phyloP scores from a whole-genome alignment of 2,888 invertebrate species.

The Drosophila lutescens region DNA sequence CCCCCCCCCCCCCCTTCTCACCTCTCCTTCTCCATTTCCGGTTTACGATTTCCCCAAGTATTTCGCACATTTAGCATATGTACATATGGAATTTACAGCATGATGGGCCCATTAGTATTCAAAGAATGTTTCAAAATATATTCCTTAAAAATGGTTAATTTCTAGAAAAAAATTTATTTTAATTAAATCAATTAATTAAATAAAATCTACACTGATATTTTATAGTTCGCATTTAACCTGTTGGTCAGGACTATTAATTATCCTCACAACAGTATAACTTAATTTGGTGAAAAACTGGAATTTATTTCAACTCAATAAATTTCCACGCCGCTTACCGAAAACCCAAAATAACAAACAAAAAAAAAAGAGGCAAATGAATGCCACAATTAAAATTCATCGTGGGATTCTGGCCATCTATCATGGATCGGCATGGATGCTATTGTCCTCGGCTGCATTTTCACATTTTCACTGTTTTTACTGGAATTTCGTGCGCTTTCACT shows the following conservation, averaged over 20 bases:
- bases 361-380: background rate
- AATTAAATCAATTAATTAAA: too few species aligned
- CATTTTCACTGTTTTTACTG: background rate
- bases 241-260: background rate
- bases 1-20: background rate
- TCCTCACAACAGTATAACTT: background rate
- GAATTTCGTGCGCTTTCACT: background rate
- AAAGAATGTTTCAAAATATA: background rate
- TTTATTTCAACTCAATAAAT: background rate
- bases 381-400: slow-evolving; percentile 19
- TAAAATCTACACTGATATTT: too few species aligned
- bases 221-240: too few species aligned
- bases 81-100: background rate
- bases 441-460: slow-evolving; percentile 10
- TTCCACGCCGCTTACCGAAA: background rate
- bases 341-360: background rate
- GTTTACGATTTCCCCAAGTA: background rate
- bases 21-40: background rate
- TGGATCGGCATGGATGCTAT: slow-evolving; percentile 1
- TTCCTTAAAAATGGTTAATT: background rate
- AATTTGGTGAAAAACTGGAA: background rate
- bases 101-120: background rate
- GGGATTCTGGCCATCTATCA: slow-evolving; percentile 15
- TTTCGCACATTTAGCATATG: background rate
- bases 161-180: too few species aligned